Evolutionary conservation across 2,888 invertebrate genomes (phyloP).

Genomic region (Neoitamus cyanurus): DNA sequence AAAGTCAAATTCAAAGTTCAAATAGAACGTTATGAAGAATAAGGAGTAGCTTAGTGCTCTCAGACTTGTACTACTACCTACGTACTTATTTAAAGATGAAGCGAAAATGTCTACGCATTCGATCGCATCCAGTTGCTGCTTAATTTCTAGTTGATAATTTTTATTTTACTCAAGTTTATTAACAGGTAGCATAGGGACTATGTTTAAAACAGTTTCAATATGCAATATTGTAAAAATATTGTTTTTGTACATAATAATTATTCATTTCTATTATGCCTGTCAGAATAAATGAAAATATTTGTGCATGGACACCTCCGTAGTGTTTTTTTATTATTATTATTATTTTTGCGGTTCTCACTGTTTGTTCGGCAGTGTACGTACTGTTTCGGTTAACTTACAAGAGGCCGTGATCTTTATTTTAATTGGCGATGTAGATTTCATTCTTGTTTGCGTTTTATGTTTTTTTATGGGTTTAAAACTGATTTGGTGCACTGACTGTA

Average conservation of each 20-base stretch:
- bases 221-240: constrained; percentile 50
- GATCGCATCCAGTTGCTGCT: constrained; percentile 2
- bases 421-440: neutral
- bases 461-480: neutral
- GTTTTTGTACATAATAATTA: constrained; percentile 47
- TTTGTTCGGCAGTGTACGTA: neutral
- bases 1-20: neutral
- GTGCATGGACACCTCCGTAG: constrained; percentile 20
- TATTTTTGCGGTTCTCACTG: neutral
- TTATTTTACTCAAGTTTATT: constrained; percentile 6
- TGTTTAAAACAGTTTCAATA: constrained; percentile 2
- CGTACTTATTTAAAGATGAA: neutral
- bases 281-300: constrained; percentile 36
- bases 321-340: neutral
- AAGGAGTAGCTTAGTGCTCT: neutral
- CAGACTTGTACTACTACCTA: neutral
- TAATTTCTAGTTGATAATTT: constrained; percentile 21
- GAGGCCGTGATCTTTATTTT: neutral
- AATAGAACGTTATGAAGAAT: neutral
- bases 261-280: constrained; percentile 19
- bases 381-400: neutral
- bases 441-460: neutral
- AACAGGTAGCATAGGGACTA: neutral
- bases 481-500: constrained; percentile 7
- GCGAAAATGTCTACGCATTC: constrained; percentile 17